Percentiles rank a stretch among this genome's conserved stretches.
These are phyloP conservation scores for Anhinga anhinga DNA, from an alignment of 2,113 vertebrate species.

Conservation along the genomic window DNA sequence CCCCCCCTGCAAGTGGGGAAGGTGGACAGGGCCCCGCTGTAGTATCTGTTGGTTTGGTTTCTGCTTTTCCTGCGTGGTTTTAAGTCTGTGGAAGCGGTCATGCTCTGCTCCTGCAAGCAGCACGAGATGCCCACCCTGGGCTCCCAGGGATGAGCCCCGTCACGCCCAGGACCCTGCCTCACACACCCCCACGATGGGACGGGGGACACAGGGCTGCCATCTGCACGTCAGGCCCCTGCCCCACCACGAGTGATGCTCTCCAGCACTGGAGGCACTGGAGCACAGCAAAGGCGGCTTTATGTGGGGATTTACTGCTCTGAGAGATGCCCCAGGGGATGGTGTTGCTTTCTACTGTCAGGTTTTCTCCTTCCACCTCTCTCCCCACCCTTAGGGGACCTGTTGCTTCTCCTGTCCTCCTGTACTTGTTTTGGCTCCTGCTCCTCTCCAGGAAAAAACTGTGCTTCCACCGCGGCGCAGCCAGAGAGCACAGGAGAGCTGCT, in stretches of 20 bases:
- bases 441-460: background rate
- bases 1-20: background rate
- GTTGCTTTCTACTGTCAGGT: background rate
- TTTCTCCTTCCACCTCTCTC: background rate
- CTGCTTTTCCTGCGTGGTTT: fast-evolving
- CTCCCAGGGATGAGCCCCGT: background rate
- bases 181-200: background rate
- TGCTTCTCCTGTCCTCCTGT: too few species aligned
- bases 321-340: background rate
- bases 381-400: background rate
- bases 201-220: background rate
- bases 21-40: fast-evolving
- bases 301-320: background rate
- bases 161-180: too few species aligned
- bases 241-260: fast-evolving
- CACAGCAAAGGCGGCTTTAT: fast-evolving
- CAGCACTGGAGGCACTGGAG: fast-evolving
- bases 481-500: background rate
- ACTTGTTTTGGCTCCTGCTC: background rate
- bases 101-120: background rate
- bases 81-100: background rate
- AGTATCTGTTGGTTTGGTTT: background rate
- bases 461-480: background rate
- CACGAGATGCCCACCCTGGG: background rate
- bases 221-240: background rate